Percentiles rank a stretch among this genome's conserved stretches.
phyloP scores from a whole-genome alignment of 2,113 vertebrate species.

The Pachycephala philippinensis region DNA sequence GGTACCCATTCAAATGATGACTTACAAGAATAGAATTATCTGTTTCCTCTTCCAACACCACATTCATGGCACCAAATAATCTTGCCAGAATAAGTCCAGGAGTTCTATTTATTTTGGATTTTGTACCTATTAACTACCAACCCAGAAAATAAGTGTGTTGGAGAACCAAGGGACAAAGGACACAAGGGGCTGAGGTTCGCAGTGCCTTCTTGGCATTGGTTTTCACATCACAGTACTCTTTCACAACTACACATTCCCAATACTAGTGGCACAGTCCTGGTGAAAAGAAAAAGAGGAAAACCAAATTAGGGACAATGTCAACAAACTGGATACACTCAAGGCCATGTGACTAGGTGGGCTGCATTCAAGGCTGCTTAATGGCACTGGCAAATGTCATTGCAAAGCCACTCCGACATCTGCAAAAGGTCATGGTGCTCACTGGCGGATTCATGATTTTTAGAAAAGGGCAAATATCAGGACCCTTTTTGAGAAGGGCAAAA shows the following conservation, averaged over 20 bases:
- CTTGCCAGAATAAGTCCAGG: neutral
- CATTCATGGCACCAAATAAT: neutral
- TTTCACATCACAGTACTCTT: neutral
- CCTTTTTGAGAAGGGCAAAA: neutral
- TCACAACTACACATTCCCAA: neutral
- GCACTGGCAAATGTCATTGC: neutral
- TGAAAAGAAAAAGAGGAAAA: neutral
- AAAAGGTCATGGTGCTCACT: neutral
- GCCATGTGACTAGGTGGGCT: neutral
- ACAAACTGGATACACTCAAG: neutral
- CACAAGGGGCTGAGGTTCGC: neutral
- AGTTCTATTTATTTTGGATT: neutral
- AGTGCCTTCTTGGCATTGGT: fast-evolving
- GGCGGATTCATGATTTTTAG: neutral
- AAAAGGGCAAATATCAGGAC: neutral
- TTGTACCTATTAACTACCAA: neutral
- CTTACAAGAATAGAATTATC: neutral
- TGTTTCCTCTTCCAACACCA: neutral
- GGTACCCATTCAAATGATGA: neutral
- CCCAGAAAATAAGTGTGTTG: neutral
- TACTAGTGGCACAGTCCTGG: neutral
- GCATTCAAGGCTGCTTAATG: neutral
- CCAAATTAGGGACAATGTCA: neutral
- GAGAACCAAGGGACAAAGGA: neutral
- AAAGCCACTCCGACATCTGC: neutral